Conservation (phyloP, 2,797 vertebrate species). For the Danionella dracula region DNA sequence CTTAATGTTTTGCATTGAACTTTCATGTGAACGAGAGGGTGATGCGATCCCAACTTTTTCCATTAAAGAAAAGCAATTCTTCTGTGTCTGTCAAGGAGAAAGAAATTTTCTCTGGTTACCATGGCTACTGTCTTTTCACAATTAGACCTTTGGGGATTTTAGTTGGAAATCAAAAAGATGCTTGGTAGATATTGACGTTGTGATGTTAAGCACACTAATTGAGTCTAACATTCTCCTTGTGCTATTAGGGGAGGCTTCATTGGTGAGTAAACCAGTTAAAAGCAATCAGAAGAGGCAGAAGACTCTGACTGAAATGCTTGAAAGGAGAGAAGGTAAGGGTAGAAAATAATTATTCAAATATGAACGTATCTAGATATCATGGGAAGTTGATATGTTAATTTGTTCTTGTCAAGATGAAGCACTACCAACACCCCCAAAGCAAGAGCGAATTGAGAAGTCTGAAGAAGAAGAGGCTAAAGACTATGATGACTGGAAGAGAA, state of each 20-base stretch:
- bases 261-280: constrained; percentile 24
- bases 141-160: neutral
- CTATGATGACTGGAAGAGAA: constrained; percentile 83
- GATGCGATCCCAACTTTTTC: no score
- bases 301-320: constrained; percentile 43
- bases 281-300: constrained; percentile 56
- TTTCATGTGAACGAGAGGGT: neutral
- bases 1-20: neutral
- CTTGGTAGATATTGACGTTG: neutral
- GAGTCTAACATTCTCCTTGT: neutral
- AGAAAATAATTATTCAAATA: neutral
- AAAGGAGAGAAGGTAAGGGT: constrained; percentile 54
- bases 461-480: constrained; percentile 57
- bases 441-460: constrained; percentile 46
- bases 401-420: constrained; percentile 40
- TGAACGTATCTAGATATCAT: neutral
- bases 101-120: neutral
- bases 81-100: neutral
- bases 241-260: constrained; percentile 36
- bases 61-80: neutral
- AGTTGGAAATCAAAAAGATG: constrained; percentile 10
- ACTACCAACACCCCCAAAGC: constrained; percentile 55
- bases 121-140: constrained; percentile 1
- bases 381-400: neutral
- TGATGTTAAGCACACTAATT: neutral